A percentile compares a stretch with the other conserved stretches of the same genome.
Conservation (phyloP, 2,797 vertebrate genomes). For the Chloroceryle inda region DNA sequence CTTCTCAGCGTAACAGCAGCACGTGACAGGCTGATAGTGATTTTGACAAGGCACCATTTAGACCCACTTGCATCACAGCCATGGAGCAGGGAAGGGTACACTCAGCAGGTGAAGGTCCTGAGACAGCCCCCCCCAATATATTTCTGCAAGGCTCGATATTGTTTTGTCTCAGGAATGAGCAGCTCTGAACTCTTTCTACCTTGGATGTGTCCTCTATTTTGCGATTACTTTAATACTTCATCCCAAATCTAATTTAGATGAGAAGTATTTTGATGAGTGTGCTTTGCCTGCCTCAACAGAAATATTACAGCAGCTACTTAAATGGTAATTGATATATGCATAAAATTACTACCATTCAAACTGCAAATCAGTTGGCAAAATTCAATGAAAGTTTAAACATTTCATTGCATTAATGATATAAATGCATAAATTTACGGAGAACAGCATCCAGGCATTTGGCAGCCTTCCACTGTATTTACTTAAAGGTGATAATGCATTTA, state of each 20-base stretch:
- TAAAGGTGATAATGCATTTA: slow-evolving; percentile 74
- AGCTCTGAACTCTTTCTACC: not conserved
- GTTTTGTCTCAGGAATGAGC: not conserved
- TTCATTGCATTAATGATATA: slow-evolving; percentile 67
- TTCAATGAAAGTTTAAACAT: slow-evolving; percentile 61
- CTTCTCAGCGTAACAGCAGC: not conserved
- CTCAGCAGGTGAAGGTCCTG: not conserved
- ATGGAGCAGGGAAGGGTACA: not conserved
- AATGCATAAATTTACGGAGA: slow-evolving; percentile 56
- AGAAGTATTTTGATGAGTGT: slow-evolving; percentile 47
- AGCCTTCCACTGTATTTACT: slow-evolving; percentile 70
- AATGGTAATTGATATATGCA: slow-evolving; percentile 68
- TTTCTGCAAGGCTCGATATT: not conserved
- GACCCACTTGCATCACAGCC: not conserved
- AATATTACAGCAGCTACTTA: slow-evolving; percentile 63
- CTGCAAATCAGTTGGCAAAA: slow-evolving; percentile 71
- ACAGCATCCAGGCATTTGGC: slow-evolving; percentile 43
- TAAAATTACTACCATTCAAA: slow-evolving; percentile 64
- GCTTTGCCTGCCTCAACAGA: slow-evolving; percentile 67
- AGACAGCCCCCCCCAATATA: not conserved
- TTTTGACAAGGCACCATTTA: not conserved
- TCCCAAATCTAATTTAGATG: slow-evolving; percentile 47
- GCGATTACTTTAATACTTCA: not conserved
- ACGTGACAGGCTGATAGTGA: not conserved
- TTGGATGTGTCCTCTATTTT: not conserved